Evolutionary conservation across 2,797 vertebrate genomes (phyloP).

Genomic region (Galago senegalensis): DNA sequence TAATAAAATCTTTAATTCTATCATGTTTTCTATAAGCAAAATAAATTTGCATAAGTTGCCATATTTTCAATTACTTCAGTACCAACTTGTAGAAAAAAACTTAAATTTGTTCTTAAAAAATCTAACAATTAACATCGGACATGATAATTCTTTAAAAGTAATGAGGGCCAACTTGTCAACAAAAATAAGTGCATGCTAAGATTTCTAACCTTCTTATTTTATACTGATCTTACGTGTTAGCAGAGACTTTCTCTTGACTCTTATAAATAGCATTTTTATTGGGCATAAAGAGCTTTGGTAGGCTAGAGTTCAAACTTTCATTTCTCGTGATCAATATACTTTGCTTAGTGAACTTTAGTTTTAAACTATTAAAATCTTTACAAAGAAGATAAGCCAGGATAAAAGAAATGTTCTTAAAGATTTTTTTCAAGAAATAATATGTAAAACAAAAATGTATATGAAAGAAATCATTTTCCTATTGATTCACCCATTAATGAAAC

Average conservation of each 20-base stretch:
- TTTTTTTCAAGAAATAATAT: not conserved
- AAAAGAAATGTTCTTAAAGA: not conserved
- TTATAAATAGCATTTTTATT: not conserved
- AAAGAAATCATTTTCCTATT: conserved; percentile 12
- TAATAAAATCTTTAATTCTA: not conserved
- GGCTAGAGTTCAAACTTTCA: not conserved
- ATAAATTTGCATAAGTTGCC: not conserved
- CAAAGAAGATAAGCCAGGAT: not conserved
- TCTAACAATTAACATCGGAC: not conserved
- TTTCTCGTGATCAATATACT: not conserved
- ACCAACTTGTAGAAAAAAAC: not conserved
- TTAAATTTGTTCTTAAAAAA: not conserved
- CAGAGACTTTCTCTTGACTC: not conserved
- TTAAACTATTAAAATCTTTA: not conserved
- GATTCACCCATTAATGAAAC: not conserved
- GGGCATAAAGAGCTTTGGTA: not conserved
- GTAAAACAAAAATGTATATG: not conserved
- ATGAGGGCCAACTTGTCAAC: not conserved
- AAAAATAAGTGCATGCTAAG: not conserved
- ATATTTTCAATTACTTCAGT: not conserved
- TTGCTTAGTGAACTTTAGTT: conserved; percentile 17
- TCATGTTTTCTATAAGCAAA: conserved; percentile 16
- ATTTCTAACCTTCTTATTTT: not conserved
- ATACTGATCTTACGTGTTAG: not conserved
- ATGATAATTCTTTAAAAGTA: not conserved